These are phyloP conservation scores for Cynaeus angustus DNA, from an alignment of 2,888 invertebrate species.

Conservation along the genomic window DNA sequence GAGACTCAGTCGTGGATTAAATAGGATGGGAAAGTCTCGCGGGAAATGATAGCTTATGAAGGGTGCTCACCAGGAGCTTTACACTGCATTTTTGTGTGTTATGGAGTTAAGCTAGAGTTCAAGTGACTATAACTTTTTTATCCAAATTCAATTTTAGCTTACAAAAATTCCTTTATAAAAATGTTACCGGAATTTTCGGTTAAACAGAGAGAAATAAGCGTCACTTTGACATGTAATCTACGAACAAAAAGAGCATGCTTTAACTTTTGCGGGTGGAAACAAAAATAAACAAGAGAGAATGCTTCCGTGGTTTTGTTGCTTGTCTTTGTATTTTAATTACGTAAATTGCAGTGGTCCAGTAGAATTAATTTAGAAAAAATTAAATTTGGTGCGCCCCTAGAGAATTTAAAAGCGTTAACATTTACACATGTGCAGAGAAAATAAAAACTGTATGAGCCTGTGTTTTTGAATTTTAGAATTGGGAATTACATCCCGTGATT, in stretches of 20 bases:
- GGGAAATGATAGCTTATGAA: constrained; percentile 1
- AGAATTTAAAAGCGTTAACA: too few species aligned
- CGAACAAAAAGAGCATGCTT: not conserved
- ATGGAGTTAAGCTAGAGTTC: not conserved
- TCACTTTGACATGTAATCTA: not conserved
- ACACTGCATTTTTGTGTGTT: not conserved
- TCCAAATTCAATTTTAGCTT: not conserved
- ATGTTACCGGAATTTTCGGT: too few species aligned
- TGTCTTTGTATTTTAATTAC: not conserved
- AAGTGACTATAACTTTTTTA: not conserved
- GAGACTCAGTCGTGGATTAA: constrained; percentile 2
- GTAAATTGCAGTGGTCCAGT: not conserved
- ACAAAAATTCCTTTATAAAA: too few species aligned
- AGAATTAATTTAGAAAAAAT: too few species aligned
- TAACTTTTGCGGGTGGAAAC: not conserved
- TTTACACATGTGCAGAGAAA: too few species aligned
- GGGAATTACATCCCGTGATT: too few species aligned
- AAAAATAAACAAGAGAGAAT: not conserved
- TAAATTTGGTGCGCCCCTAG: too few species aligned
- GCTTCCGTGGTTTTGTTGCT: not conserved
- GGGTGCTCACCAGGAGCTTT: not conserved
- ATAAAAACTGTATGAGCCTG: too few species aligned
- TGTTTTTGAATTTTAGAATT: too few species aligned
- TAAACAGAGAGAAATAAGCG: too few species aligned
- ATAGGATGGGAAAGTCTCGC: constrained; percentile 1